These are phyloP conservation scores for Actinernus sp. DNA, from an alignment of 92 coral and sea anemone genomes.

Conservation along the genomic window DNA sequence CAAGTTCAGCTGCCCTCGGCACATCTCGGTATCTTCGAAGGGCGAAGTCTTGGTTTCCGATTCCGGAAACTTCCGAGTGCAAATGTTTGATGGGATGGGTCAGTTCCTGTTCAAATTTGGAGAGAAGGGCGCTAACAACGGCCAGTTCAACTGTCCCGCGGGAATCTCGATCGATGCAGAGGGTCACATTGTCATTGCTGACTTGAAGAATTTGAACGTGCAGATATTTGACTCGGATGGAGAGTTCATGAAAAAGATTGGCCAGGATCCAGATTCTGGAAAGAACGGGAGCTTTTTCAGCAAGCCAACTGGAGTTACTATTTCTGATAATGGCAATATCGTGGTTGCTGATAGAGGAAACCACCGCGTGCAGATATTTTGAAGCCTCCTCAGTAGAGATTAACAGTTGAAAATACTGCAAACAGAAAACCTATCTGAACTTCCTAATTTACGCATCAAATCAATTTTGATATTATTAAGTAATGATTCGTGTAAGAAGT, in stretches of 20 bases:
- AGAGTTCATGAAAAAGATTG: conserved; percentile 69
- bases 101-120: conserved; percentile 76
- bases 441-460: too few species aligned
- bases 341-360: conserved; percentile 86
- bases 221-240: conserved; percentile 80
- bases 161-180: conserved; percentile 89
- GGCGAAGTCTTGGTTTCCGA: conserved; percentile 87
- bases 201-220: conserved; percentile 76
- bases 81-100: conserved; percentile 67
- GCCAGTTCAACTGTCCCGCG: conserved; percentile 90
- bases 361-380: conserved; percentile 74
- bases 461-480: too few species aligned
- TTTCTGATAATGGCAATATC: conserved; percentile 77
- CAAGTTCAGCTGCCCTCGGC: conserved; percentile 89
- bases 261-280: conserved; percentile 58
- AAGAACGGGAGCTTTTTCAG: conserved; percentile 54
- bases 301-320: conserved; percentile 83
- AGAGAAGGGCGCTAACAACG: conserved; percentile 70
- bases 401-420: too few species aligned
- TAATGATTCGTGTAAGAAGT: too few species aligned
- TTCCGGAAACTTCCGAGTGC: conserved; percentile 86
- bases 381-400: too few species aligned
- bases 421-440: too few species aligned
- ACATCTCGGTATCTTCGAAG: conserved; percentile 60
- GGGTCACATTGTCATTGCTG: conserved; percentile 89